These are phyloP conservation scores for Odontothrips loti DNA, from an alignment of 2,888 invertebrate genomes.

Conservation along the genomic window DNA sequence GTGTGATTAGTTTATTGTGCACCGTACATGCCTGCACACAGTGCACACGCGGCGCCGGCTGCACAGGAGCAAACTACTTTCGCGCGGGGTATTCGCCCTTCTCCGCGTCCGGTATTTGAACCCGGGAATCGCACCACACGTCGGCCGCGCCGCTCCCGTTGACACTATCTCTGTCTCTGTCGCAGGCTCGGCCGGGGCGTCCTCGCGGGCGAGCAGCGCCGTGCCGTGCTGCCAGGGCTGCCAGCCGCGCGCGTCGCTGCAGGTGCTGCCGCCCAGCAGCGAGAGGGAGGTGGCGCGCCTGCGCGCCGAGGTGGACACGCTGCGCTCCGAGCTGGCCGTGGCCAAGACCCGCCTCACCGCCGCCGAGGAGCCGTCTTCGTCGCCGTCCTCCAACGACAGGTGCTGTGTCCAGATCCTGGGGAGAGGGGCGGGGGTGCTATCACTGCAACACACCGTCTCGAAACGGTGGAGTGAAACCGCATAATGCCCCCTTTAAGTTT, in stretches of 20 bases:
- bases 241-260: slow-evolving; percentile 37
- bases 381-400: neutral
- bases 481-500: too few species aligned
- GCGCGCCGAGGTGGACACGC: slow-evolving; percentile 47
- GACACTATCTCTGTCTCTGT: neutral
- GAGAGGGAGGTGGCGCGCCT: slow-evolving; percentile 42
- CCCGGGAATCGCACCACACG: neutral
- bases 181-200: slow-evolving; percentile 31
- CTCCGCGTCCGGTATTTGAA: too few species aligned
- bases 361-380: neutral
- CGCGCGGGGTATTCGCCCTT: too few species aligned
- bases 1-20: too few species aligned
- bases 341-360: slow-evolving; percentile 43
- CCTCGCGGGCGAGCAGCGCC: slow-evolving; percentile 36
- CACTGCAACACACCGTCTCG: too few species aligned
- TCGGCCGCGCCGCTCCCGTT: too few species aligned
- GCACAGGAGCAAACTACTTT: too few species aligned
- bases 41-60: too few species aligned
- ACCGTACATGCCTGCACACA: too few species aligned
- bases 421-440: neutral
- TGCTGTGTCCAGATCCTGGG: neutral
- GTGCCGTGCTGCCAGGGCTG: slow-evolving; percentile 40
- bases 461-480: too few species aligned
- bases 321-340: slow-evolving; percentile 48
- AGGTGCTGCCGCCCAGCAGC: slow-evolving; percentile 37